A percentile compares a stretch with the other conserved stretches of the same genome.
phyloP scores from a whole-genome alignment of 2,888 invertebrate genomes.

The Hirudinaria manillensis region DNA sequence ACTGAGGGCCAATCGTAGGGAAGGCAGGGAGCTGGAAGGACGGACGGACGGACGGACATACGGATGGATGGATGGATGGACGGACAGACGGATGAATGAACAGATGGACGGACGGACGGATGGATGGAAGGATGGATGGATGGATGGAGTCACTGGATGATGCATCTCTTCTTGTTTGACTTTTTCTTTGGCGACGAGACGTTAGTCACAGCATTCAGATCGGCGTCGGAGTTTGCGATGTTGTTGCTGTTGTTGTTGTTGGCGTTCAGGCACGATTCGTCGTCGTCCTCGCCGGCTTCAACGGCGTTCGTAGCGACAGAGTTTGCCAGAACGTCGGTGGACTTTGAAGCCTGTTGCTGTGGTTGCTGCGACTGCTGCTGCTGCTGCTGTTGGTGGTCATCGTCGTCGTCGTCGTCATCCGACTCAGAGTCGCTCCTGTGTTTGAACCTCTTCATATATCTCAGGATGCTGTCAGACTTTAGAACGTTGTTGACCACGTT shows the following conservation, averaged over 20 bases:
- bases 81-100: neutral
- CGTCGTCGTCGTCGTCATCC: slow-evolving; percentile 35
- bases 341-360: neutral
- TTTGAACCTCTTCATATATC: slow-evolving; percentile 37
- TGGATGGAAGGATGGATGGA: neutral
- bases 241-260: slow-evolving; percentile 24
- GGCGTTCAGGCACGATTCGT: neutral
- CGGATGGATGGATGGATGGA: slow-evolving; percentile 11
- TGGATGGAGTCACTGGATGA: slow-evolving; percentile 1
- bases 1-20: neutral
- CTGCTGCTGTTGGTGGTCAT: slow-evolving; percentile 20
- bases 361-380: slow-evolving; percentile 12
- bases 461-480: slow-evolving; percentile 45
- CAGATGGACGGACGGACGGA: neutral
- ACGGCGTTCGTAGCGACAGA: slow-evolving; percentile 34
- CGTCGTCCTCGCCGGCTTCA: slow-evolving; percentile 37
- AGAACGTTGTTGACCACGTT: slow-evolving; percentile 45
- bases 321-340: no score
- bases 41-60: neutral
- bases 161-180: neutral
- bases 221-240: neutral
- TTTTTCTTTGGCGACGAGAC: neutral
- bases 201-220: neutral
- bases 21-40: neutral
- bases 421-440: slow-evolving; percentile 41